Conservation (phyloP, 2,888 invertebrate species). For the Chydorus sphaericus region DNA sequence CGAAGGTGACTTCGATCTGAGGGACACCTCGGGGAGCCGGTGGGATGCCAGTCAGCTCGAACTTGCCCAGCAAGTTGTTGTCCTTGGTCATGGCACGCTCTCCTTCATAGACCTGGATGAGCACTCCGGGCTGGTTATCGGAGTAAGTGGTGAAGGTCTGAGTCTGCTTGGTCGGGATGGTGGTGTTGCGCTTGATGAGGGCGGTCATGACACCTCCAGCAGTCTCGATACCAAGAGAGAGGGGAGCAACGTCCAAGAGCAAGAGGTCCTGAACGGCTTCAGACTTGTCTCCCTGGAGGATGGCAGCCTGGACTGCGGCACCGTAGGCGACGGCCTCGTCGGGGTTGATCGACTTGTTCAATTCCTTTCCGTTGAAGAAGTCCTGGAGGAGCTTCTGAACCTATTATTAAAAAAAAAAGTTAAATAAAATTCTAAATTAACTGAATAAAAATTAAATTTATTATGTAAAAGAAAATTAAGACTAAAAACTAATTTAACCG, state of each 20-base stretch:
- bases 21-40: slow-evolving; percentile 86
- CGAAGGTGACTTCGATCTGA: slow-evolving; percentile 41
- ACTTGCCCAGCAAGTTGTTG: slow-evolving; percentile 89
- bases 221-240: slow-evolving; percentile 54
- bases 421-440: too few relatives aligned
- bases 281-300: slow-evolving; percentile 36
- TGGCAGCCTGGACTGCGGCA: slow-evolving; percentile 48
- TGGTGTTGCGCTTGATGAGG: slow-evolving; percentile 50
- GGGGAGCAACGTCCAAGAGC: slow-evolving; percentile 46
- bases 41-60: slow-evolving; percentile 90
- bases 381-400: slow-evolving; percentile 44
- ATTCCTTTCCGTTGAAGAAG: slow-evolving; percentile 38
- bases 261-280: slow-evolving; percentile 44
- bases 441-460: too few relatives aligned
- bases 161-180: slow-evolving; percentile 46
- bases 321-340: slow-evolving; percentile 56
- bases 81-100: slow-evolving; percentile 92
- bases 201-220: slow-evolving; percentile 56
- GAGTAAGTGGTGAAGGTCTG: slow-evolving; percentile 46
- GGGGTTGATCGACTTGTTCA: slow-evolving; percentile 56
- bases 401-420: too few relatives aligned
- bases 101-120: slow-evolving; percentile 68
- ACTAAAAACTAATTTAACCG: too few relatives aligned
- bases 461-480: too few relatives aligned
- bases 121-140: slow-evolving; percentile 50